Evolutionary conservation across 2,888 invertebrate genomes (phyloP).

Genomic region (Callosobruchus maculatus): DNA sequence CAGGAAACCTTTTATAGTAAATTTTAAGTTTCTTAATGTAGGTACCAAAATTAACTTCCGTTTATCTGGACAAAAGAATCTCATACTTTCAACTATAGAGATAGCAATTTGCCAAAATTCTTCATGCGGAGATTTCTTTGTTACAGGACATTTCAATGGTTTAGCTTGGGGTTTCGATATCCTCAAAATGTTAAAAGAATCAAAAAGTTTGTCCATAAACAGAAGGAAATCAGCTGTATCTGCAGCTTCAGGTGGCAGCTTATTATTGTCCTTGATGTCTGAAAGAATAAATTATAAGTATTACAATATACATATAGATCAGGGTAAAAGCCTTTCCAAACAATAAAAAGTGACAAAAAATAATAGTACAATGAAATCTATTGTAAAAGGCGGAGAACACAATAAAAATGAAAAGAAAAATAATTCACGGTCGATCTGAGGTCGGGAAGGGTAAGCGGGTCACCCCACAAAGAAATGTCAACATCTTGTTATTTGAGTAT

Average conservation of each 20-base stretch:
- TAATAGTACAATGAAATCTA: no score
- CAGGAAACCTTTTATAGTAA: neutral
- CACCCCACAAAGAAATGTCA: no score
- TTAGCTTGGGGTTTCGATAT: slow-evolving; percentile 6
- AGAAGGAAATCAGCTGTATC: slow-evolving; percentile 19
- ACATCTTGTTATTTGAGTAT: no score
- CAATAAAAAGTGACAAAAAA: no score
- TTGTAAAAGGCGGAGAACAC: no score
- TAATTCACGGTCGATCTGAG: no score
- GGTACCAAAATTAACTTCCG: slow-evolving; percentile 7
- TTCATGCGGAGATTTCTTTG: slow-evolving; percentile 12
- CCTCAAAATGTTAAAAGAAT: slow-evolving; percentile 11
- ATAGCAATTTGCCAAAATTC: slow-evolving; percentile 16
- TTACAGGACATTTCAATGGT: slow-evolving; percentile 13
- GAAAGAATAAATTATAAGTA: no score
- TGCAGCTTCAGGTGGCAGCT: slow-evolving; percentile 8
- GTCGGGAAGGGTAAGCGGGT: no score
- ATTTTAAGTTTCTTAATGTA: slow-evolving; percentile 11
- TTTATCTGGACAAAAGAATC: slow-evolving; percentile 14
- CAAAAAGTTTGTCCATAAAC: slow-evolving; percentile 19
- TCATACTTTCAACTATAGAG: slow-evolving; percentile 11
- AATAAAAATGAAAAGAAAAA: slow-evolving; percentile 6
- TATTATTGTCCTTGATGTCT: slow-evolving; percentile 10
- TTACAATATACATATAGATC: no score
- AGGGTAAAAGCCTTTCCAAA: no score